A percentile compares a stretch with the other conserved stretches of the same genome.
Conservation (phyloP, 2,113 vertebrate genomes). For the Neolamprologus brichardi region DNA sequence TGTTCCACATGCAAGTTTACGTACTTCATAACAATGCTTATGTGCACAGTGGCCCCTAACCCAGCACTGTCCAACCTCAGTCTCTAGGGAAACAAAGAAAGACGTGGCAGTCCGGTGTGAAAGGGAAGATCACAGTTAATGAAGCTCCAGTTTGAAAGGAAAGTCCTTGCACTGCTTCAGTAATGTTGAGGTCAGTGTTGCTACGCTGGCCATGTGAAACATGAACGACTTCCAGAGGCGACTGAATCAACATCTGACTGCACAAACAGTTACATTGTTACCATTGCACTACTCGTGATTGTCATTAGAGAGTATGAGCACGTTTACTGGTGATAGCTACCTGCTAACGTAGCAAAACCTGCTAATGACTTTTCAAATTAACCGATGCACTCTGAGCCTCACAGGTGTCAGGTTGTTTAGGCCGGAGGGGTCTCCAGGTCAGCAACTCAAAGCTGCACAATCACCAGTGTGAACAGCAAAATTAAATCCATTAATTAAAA, state of each 20-base stretch:
- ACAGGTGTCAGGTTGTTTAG: neutral
- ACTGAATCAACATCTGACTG: neutral
- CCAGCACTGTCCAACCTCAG: neutral
- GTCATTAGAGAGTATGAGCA: neutral
- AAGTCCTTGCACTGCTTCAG: neutral
- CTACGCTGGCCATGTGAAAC: neutral
- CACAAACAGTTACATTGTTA: neutral
- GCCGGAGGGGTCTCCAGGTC: neutral
- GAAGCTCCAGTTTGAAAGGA: rapidly evolving
- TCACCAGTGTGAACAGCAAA: neutral
- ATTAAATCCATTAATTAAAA: neutral
- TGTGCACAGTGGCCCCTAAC: neutral
- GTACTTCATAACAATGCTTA: neutral
- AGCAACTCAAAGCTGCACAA: neutral
- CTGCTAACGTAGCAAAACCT: neutral
- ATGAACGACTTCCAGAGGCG: rapidly evolving
- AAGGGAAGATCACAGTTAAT: rapidly evolving
- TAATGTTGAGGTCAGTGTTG: neutral
- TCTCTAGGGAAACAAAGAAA: neutral
- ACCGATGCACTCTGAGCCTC: rapidly evolving
- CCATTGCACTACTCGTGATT: rapidly evolving
- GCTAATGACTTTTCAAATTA: neutral
- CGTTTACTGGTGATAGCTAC: neutral
- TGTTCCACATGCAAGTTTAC: neutral
- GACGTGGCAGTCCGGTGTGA: neutral